Base-by-base conservation (phyloP, 2,888 invertebrate genomes). In the Pecten maximus region DNA sequence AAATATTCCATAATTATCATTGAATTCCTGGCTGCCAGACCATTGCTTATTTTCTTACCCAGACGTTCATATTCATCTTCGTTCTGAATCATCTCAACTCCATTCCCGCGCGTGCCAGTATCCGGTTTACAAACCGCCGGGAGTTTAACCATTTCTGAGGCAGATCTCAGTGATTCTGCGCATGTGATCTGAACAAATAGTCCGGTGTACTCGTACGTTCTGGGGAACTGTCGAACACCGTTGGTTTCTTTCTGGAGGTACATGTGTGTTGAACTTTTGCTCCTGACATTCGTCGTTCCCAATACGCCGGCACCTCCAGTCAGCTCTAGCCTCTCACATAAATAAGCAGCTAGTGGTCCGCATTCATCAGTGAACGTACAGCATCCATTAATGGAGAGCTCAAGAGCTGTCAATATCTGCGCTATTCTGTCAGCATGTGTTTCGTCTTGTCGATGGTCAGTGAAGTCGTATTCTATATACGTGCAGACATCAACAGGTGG, bases 351-450 rank as follows among this genome's bases (percentile, higher is more conserved):
- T 16, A 95, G 90, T 6, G 94, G 94, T 8, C 91, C 94, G 90
- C 94, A 94, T 86, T 95, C 95, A 44, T 95, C 95, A 94, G 94
- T 94, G 91, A 94, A 94, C 0, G 95, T 94, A 10, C 94, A 40
- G 88, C 95, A 95, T 0, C 95, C 95, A 87, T 94, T 94, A 8
- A 94, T 87, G 0, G 86, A 19, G 10, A 94, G 50, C 15, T 87
- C 90, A 16, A 87, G 87, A 16, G 91, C 60, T 40, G 90, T 39
- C 1, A 94, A 86, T 28, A 93, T 91, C 10, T 92, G 50, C 6
- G 91, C 88, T 28, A 95, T 94, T 40, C 91, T 90, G 23, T 40
- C 39, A 0, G 95, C 94, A 90, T 94, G 93, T 0, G 90, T 50
- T 6, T 90, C 35, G 89, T 94, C 94, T 16, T 91, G 54, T 0